Percentiles rank a stretch among this genome's conserved stretches.
phyloP scores from a whole-genome alignment of 2,888 invertebrate genomes.

The Creontiades dilutus region DNA sequence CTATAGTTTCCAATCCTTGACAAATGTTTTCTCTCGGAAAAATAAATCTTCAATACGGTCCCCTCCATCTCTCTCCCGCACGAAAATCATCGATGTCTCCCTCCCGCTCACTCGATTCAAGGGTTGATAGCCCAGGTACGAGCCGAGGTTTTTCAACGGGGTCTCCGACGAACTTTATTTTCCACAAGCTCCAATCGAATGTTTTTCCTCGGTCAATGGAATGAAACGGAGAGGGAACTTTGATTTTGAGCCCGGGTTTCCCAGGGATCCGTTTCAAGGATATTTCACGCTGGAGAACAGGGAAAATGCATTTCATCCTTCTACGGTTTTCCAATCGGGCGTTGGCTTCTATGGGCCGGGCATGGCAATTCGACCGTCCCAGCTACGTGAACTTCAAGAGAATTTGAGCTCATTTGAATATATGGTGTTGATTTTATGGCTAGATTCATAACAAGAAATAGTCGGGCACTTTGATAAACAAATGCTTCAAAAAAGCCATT shows the following conservation, averaged over 20 bases:
- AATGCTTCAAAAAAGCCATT: too few species aligned
- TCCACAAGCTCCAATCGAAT: background rate
- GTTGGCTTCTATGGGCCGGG: background rate
- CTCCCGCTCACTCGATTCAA: background rate
- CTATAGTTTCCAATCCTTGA: background rate
- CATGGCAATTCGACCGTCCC: too few species aligned
- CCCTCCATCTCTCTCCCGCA: background rate
- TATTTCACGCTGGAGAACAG: background rate
- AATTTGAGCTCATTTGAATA: too few species aligned
- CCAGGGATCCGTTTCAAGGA: background rate
- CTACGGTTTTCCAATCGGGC: background rate
- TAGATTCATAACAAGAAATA: too few species aligned
- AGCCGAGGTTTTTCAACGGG: background rate
- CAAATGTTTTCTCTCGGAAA: slow-evolving; percentile 36
- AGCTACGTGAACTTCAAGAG: too few species aligned
- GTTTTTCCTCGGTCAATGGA: slow-evolving; percentile 2
- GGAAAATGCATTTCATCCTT: slow-evolving; percentile 12
- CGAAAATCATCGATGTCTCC: background rate
- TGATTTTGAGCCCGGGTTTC: background rate
- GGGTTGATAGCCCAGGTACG: background rate
- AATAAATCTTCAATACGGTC: slow-evolving; percentile 15
- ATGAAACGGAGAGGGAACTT: background rate
- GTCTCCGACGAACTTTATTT: background rate
- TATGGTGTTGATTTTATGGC: too few species aligned
- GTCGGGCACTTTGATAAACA: too few species aligned